Conservation (phyloP, 2,797 vertebrate genomes). For the Sebastes aleutianus region DNA sequence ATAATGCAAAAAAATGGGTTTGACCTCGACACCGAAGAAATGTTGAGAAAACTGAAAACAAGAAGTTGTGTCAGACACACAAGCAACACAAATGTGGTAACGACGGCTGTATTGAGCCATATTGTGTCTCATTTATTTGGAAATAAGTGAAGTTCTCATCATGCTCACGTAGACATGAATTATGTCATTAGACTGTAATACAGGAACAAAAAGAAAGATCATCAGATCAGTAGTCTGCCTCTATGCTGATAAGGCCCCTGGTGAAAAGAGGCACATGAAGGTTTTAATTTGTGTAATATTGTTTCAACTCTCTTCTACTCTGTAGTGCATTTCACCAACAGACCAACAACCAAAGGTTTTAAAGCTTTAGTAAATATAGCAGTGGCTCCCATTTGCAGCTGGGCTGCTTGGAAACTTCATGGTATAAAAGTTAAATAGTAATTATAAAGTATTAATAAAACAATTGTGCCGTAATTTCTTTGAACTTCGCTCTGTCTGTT, state of each 20-base stretch:
- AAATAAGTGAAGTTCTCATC: neutral
- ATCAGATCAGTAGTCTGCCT: neutral
- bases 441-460: too few relatives aligned
- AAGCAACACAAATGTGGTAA: neutral
- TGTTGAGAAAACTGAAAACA: neutral
- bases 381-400: neutral
- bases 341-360: neutral
- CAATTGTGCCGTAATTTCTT: too few relatives aligned
- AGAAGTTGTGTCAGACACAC: neutral
- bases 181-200: neutral
- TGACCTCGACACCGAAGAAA: neutral
- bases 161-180: neutral
- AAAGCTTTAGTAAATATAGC: neutral
- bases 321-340: neutral
- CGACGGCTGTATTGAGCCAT: neutral
- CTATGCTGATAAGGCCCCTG: neutral
- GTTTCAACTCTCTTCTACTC: neutral
- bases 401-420: neutral
- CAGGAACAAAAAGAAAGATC: neutral
- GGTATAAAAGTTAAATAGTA: neutral
- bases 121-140: neutral
- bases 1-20: neutral
- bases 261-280: neutral
- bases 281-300: neutral
- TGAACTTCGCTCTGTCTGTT: too few relatives aligned